Base-by-base conservation (phyloP, 1,140 invertebrate genomes). In the Drosophila pseudoananassae region DNA sequence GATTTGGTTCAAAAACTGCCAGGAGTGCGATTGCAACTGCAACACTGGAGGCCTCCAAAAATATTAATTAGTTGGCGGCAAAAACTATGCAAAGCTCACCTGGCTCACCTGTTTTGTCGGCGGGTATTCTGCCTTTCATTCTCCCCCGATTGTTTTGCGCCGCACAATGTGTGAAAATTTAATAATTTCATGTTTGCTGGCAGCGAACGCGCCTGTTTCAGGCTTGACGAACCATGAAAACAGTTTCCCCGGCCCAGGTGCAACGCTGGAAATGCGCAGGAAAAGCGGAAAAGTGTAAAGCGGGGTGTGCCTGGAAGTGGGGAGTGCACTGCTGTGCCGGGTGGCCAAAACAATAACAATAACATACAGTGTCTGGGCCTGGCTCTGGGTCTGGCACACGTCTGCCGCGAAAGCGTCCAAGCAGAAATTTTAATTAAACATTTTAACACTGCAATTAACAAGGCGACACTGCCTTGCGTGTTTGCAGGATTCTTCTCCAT, bases 341-440 rank as follows among this genome's bases (percentile, higher is more conserved):
- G 49, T 36, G 63, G 51, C 50, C 9, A 61, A 73, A 61, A 47
- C 68, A 66, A 77, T 43, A 70, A 59, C 58, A 74, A 59, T 58
- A 58, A 33, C 36, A 59, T 55, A 33, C 36, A 51, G 46, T 31
- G 47, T 38, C 40, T 57, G 64, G 14, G 47, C 29, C 47, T 38
- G 33, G 33, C 33, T 36, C 47, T 45, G 56, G 57, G 68, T 81
- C 77, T 77, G 77, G 76, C 66, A 54, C 53, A 56, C 74, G 77
- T 77, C 81, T 81, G 33, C 57, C 47, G 55, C 58, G 46, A 45
- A 43, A 23, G 70, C 55, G 53, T 33, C 74, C 73, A 70, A 81
- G 82, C 82, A 68, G 82, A 70, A 85, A 87, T 85, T 85, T 87
- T 85, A 85, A 85, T 85, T 85, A 85, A 85, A 87, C 78, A 85